Conservation (phyloP, 1,140 invertebrate species). For the Aphaenogaster ashmeadi region DNA sequence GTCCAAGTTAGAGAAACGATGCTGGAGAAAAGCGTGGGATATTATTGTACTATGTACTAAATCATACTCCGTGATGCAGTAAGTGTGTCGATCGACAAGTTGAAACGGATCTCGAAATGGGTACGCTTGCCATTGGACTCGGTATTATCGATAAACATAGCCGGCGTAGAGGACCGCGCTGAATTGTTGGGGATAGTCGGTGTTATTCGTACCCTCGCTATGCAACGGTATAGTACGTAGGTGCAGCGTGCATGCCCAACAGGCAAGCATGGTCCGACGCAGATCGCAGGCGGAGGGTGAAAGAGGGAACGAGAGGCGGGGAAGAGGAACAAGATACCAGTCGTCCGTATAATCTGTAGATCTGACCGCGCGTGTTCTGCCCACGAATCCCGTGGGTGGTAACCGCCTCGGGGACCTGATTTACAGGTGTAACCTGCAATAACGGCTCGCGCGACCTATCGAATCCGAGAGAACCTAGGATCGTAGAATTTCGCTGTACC, state of each 20-base stretch:
- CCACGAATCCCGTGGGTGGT: slow-evolving; percentile 77
- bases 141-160: slow-evolving; percentile 61
- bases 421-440: slow-evolving; percentile 77
- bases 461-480: slow-evolving; percentile 48
- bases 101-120: slow-evolving; percentile 67
- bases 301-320: slow-evolving; percentile 24
- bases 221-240: slow-evolving; percentile 44
- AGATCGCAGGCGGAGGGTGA: not conserved
- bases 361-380: slow-evolving; percentile 75
- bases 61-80: slow-evolving; percentile 24
- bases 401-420: slow-evolving; percentile 72
- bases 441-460: slow-evolving; percentile 66
- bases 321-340: slow-evolving; percentile 68
- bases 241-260: slow-evolving; percentile 55
- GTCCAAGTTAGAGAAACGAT: not conserved
- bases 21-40: not conserved
- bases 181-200: slow-evolving; percentile 65
- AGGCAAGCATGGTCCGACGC: slow-evolving; percentile 35
- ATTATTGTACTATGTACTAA: not conserved
- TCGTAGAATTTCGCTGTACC: slow-evolving; percentile 38
- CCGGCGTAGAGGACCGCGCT: slow-evolving; percentile 39
- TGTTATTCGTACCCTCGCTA: slow-evolving; percentile 55
- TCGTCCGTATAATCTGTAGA: slow-evolving; percentile 73
- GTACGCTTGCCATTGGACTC: slow-evolving; percentile 44
- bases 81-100: slow-evolving; percentile 52